phyloP scores from a whole-genome alignment of 2,888 invertebrate species.

The Eristalis pertinax region DNA sequence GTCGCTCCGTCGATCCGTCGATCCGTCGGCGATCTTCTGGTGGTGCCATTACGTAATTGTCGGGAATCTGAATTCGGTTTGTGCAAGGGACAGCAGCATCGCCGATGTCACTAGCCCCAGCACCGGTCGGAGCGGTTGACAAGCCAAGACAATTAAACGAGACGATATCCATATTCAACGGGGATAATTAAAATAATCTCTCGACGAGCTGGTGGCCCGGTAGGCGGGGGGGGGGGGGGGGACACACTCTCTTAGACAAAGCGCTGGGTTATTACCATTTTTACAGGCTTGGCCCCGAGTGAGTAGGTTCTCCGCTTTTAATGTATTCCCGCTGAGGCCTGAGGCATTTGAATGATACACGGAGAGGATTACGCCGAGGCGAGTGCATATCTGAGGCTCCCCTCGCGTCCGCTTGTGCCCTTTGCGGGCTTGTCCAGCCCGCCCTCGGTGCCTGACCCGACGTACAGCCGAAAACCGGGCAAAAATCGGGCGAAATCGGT shows the following conservation, averaged over 20 bases:
- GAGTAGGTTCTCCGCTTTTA: not conserved
- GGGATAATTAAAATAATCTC: constrained; percentile 52
- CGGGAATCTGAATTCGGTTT: no score
- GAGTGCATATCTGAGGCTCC: not conserved
- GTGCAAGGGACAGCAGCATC: no score
- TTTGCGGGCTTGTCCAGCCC: no score
- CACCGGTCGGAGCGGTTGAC: not conserved
- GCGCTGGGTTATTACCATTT: constrained; percentile 44
- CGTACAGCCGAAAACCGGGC: no score
- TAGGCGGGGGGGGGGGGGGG: not conserved
- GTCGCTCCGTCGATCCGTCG: no score
- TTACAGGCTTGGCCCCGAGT: constrained; percentile 41
- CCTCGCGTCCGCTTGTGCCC: no score
- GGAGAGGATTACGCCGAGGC: not conserved
- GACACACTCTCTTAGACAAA: not conserved
- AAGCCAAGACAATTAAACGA: not conserved
- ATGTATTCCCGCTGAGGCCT: constrained; percentile 9
- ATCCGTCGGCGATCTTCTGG: no score
- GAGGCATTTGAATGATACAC: constrained; percentile 43
- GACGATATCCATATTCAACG: not conserved
- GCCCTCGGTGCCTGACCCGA: no score
- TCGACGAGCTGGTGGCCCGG: no score
- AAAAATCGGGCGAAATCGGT: no score
- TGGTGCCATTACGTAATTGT: no score
- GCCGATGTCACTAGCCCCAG: not conserved